Conservation (phyloP, 2,113 vertebrate genomes). For the Dasyurus viverrinus region DNA sequence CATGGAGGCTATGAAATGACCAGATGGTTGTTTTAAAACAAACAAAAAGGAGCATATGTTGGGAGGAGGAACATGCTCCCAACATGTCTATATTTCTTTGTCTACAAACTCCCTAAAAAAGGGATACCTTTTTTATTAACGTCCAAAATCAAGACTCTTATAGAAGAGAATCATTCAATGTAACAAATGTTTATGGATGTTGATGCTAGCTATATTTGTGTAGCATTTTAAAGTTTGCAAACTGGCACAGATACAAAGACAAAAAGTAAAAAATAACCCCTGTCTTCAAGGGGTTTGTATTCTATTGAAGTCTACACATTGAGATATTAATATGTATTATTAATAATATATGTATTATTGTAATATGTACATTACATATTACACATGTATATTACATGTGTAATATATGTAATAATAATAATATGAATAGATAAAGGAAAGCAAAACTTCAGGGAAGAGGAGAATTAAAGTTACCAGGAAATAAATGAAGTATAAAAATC, state of each 20-base stretch:
- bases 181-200: too few species aligned
- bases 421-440: neutral
- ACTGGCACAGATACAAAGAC: neutral
- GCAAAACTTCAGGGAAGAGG: neutral
- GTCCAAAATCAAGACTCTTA: neutral
- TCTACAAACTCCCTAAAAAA: neutral
- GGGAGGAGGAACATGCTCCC: neutral
- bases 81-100: neutral
- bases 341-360: too few species aligned
- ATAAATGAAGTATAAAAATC: neutral
- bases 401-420: too few species aligned
- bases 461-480: neutral
- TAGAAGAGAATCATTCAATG: neutral
- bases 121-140: neutral
- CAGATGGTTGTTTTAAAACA: neutral
- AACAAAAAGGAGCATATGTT: neutral
- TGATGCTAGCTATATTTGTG: neutral
- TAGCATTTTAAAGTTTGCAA: neutral
- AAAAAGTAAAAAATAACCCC: neutral
- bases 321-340: too few species aligned
- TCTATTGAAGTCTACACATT: neutral
- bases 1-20: neutral
- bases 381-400: too few species aligned
- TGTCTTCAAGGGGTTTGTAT: neutral
- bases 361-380: too few species aligned